Percentiles rank a stretch among this genome's conserved stretches.
Conservation (phyloP, 1,140 invertebrate genomes). For the Procambarus virginalis region DNA sequence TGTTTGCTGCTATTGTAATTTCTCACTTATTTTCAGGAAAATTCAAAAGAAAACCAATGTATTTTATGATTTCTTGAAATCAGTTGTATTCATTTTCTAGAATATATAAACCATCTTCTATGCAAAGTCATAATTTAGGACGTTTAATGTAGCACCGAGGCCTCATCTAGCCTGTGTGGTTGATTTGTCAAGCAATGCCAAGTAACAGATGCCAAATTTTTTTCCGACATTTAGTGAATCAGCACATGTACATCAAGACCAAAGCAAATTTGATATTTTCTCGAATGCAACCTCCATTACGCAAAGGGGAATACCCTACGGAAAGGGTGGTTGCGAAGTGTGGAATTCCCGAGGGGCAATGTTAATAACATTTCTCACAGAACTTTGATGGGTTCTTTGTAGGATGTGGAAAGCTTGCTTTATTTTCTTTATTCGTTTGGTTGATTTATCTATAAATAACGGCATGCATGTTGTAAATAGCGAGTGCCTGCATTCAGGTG, state of each 20-base stretch:
- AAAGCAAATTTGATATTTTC: not conserved
- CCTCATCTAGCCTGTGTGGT: constrained; percentile 42
- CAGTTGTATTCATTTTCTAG: no score
- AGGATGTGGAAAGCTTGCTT: constrained; percentile 30
- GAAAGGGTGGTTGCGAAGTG: constrained; percentile 12
- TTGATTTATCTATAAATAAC: constrained; percentile 4
- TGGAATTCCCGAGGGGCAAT: not conserved
- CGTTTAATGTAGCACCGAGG: not conserved
- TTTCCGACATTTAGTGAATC: not conserved
- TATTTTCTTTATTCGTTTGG: not conserved
- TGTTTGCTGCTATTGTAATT: no score
- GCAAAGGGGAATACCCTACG: constrained; percentile 27
- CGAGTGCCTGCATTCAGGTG: constrained; percentile 27
- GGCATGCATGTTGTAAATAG: constrained; percentile 46
- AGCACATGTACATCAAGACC: not conserved
- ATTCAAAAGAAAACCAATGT: no score
- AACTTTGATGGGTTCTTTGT: not conserved
- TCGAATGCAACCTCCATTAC: not conserved
- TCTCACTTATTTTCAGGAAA: no score
- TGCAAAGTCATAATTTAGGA: not conserved
- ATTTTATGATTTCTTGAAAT: no score
- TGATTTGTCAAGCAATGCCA: constrained; percentile 22
- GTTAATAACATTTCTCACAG: not conserved
- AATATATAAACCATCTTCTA: no score
- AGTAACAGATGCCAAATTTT: constrained; percentile 39